Base-by-base conservation (phyloP, 2,888 invertebrate genomes). In the Euclidia mi region DNA sequence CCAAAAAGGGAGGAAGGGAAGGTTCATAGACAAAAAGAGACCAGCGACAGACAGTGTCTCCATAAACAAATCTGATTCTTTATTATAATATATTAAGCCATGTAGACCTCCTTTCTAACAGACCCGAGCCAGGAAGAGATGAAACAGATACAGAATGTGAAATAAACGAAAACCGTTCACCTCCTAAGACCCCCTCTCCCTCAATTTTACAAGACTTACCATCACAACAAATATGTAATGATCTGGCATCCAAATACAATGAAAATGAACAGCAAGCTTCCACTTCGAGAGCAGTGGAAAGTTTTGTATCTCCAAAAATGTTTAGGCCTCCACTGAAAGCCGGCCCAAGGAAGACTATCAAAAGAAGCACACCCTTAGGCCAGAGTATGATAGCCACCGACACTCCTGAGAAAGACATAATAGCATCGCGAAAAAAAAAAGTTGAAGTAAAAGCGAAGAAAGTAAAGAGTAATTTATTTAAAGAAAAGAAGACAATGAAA, bases 321-420 rank as follows among this genome's bases (percentile, higher is more conserved):
- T 51, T 46, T 28, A 35, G 25, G 31, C 11, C 37, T 28, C 46
- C 47, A 9, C 2, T 44, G 17, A 51, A 51, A 51, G 50, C 50
- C 17, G 20, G 20, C 11, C 37, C 50, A 25, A 43, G 43, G 2
- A 51, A 43, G n/a, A 12, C 11, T 14, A 28, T 12, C 35, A 28
- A n/a, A 9, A 37, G 17, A 47, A 29, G 15, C n/a, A 28, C 44
- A 15, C 37, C 48, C 9, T 38, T 47, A 18, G 48, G 49, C 32
- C 43, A 40, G 35, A 44, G 44, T 12, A 38, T 34, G 42, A 42
- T 41, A 20, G 34, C 42, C 7, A 45, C 43, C 7, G 43, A 43
- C 14, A 43, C 43, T 14, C 43, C 43, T 17, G 43, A 47, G 9
- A 37, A 35, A 12, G 18, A 28, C 14, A 11, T 12, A 11, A 20